Base-by-base conservation (phyloP, 2,888 invertebrate genomes). In the Schizotus pectinicornis region DNA sequence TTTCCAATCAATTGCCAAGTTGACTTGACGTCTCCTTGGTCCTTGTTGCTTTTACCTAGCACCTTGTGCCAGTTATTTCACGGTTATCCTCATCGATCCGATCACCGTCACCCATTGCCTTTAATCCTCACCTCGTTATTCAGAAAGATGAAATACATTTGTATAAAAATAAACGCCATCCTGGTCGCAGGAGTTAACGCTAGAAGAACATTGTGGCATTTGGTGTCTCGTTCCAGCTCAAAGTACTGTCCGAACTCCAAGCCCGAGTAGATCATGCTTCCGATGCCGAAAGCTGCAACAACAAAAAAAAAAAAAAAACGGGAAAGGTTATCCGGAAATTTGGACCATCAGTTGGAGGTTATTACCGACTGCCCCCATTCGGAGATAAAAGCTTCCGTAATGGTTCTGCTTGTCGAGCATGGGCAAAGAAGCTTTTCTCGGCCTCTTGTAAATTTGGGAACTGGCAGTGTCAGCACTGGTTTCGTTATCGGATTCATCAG, bases 141-240 rank as follows among this genome's bases (percentile, higher is more conserved):
- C 59, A 97, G 86, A 83, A 98, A 98, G 80, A 98, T 95, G 81
- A 98, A 98, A 81, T 98, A 98, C 89, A 98, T 94, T 81, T 98
- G 97, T 73, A 95, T 92, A 80, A 98, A 96, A 73, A 95, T 97
- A 82, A 98, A 97, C 52, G 93, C 91, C 91, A 97, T 94, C 67
- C 95, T 85, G 0, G 95, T 91, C 5, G 95, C 91, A 0, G 97
- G 96, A 2, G 95, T 94, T 48, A 96, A 81, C 0, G 95, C 95
- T 57, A 94, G 82, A 71, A 96, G 85, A 37, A 95, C 90, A 77
- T 95, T 94, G 81, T 94, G 93, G 75, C 97, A 97, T 76, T 93
- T 92, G 12, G 93, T 92, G 78, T 95, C 91, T 56, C 90, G 85
- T 77, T 95, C 93, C 67, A 94, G 80, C 80, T 98, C 97, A 80